Conservation (phyloP, 2,888 invertebrate species). For the Callyntrura guangdongensis region DNA sequence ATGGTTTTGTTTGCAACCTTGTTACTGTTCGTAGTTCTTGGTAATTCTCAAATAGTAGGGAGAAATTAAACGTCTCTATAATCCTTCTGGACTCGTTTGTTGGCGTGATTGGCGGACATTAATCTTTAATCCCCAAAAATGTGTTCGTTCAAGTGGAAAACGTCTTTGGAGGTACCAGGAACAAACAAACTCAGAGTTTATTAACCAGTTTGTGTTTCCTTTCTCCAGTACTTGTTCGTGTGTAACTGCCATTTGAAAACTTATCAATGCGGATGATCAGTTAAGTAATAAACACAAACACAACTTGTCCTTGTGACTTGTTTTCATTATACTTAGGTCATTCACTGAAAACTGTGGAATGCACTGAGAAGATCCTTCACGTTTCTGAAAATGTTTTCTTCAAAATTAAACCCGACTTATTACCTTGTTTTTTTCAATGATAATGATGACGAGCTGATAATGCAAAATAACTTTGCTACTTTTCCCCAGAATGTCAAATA, state of each 20-base stretch:
- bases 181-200: too few relatives aligned
- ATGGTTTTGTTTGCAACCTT: too few relatives aligned
- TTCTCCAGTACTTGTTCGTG: neutral
- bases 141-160: neutral
- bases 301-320: constrained; percentile 41
- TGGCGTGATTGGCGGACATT: constrained; percentile 21
- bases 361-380: neutral
- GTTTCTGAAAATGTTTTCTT: neutral
- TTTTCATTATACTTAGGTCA: constrained; percentile 16
- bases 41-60: too few relatives aligned
- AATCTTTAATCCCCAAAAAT: neutral
- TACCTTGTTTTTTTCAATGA: constrained; percentile 51
- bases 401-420: constrained; percentile 37
- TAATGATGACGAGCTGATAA: constrained; percentile 2
- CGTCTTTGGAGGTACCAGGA: constrained; percentile 31
- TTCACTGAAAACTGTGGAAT: constrained; percentile 15
- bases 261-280: constrained; percentile 34
- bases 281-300: too few relatives aligned
- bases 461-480: neutral
- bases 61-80: too few relatives aligned
- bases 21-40: too few relatives aligned
- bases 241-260: too few relatives aligned
- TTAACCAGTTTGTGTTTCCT: too few relatives aligned
- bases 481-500: neutral
- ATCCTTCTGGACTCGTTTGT: too few relatives aligned